Conservation (phyloP, 2,113 vertebrate genomes). For the Petaurus breviceps region DNA sequence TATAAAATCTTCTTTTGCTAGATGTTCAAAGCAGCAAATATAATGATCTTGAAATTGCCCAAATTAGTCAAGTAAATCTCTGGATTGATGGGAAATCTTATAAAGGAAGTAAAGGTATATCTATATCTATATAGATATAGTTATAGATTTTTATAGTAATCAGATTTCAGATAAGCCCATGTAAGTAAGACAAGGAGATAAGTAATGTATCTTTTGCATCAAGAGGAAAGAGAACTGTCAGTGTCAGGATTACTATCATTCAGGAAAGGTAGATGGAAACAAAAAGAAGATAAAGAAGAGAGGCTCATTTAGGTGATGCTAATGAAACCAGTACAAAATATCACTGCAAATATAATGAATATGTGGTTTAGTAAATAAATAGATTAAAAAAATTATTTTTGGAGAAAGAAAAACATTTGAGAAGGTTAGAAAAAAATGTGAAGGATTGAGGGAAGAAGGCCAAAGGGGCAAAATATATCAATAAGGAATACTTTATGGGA, state of each 20-base stretch:
- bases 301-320: slow-evolving; percentile 11
- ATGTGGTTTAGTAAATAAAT: neutral
- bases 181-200: neutral
- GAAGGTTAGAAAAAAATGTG: slow-evolving; percentile 4
- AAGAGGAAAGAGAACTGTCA: slow-evolving; percentile 40
- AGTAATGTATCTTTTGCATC: slow-evolving; percentile 4
- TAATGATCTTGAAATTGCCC: too few species aligned
- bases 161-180: slow-evolving; percentile 25
- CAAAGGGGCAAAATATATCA: neutral
- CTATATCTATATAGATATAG: too few species aligned
- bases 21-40: too few species aligned
- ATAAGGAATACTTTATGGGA: too few species aligned
- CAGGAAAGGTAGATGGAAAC: neutral
- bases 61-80: slow-evolving; percentile 47
- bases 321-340: slow-evolving; percentile 12
- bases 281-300: slow-evolving; percentile 24
- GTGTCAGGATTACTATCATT: neutral
- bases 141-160: too few species aligned
- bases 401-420: slow-evolving; percentile 7
- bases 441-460: slow-evolving; percentile 23
- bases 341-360: slow-evolving; percentile 28
- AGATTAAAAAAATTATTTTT: too few species aligned
- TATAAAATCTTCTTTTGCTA: slow-evolving; percentile 5
- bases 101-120: slow-evolving; percentile 16
- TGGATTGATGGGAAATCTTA: neutral